phyloP scores from a whole-genome alignment of 2,797 vertebrate genomes.

The Halcyon chelicuti region DNA sequence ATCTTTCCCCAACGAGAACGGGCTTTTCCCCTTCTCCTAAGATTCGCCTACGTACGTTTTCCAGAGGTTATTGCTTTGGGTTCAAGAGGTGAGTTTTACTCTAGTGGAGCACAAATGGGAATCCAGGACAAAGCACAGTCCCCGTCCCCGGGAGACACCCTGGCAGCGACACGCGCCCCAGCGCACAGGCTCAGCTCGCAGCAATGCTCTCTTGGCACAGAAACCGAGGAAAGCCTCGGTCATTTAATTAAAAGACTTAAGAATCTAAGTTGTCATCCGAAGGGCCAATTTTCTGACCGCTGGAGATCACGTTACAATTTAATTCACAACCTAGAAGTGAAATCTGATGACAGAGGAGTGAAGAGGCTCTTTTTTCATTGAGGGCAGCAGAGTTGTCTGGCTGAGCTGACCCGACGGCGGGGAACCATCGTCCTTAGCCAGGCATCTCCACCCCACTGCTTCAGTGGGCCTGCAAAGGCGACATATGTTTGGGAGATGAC shows the following conservation, averaged over 20 bases:
- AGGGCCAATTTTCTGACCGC: slow-evolving; percentile 52
- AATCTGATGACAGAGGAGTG: slow-evolving; percentile 44
- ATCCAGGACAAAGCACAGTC: not conserved
- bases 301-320: slow-evolving; percentile 28
- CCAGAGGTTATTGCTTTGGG: not conserved
- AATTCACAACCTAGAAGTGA: slow-evolving; percentile 58
- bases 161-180: not conserved
- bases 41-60: not conserved
- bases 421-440: not conserved
- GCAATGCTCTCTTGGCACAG: slow-evolving; percentile 19
- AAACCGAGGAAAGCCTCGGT: not conserved
- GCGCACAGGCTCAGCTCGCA: not conserved
- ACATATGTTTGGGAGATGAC: not conserved
- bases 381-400: not conserved
- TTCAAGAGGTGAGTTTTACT: not conserved
- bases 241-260: slow-evolving; percentile 60
- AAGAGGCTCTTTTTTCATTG: not conserved
- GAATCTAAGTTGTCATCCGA: slow-evolving; percentile 26
- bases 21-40: not conserved
- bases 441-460: slow-evolving; percentile 17
- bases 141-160: not conserved
- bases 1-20: not conserved
- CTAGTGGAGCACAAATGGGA: not conserved
- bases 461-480: not conserved
- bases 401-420: not conserved